Percentiles rank a stretch among this genome's conserved stretches.
These are phyloP conservation scores for Tiphia femorata DNA, from an alignment of 2,888 invertebrate species.

Conservation along the genomic window DNA sequence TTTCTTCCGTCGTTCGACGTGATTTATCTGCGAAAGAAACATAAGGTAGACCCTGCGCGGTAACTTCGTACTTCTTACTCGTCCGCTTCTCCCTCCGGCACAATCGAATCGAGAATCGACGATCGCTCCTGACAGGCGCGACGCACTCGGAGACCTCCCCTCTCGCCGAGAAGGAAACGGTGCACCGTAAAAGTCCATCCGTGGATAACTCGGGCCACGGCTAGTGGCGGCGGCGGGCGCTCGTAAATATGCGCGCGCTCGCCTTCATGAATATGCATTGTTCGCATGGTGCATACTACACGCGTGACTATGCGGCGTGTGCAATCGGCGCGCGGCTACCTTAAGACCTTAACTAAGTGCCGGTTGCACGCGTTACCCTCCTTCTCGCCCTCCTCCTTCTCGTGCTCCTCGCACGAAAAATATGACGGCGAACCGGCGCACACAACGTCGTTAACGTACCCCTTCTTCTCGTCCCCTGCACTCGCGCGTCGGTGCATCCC, in stretches of 20 bases:
- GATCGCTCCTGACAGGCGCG: constrained; percentile 11
- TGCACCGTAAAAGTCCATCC: constrained; percentile 51
- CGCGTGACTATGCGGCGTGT: constrained; percentile 30
- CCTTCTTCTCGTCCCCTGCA: no score
- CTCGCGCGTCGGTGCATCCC: no score
- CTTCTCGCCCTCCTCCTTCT: background rate
- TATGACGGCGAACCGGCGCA: no score
- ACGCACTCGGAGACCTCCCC: constrained; percentile 22
- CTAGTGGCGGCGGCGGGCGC: no score
- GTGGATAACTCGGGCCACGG: constrained; percentile 49
- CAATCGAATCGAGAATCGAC: constrained; percentile 10
- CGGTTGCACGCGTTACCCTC: constrained; percentile 12
- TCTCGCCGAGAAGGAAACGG: constrained; percentile 33
- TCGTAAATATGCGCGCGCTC: constrained; percentile 55
- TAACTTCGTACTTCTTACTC: no score
- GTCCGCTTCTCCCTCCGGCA: no score
- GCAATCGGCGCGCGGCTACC: constrained; percentile 23
- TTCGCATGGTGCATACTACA: constrained; percentile 42
- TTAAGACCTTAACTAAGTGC: constrained; percentile 32
- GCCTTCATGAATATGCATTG: constrained; percentile 52
- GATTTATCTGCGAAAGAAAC: no score
- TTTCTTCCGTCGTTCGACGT: no score
- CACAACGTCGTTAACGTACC: no score
- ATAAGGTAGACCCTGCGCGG: no score
- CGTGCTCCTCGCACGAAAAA: background rate